Percentiles rank a stretch among this genome's conserved stretches.
phyloP scores from a whole-genome alignment of 2,888 invertebrate genomes.

The Polymixis lichenea region DNA sequence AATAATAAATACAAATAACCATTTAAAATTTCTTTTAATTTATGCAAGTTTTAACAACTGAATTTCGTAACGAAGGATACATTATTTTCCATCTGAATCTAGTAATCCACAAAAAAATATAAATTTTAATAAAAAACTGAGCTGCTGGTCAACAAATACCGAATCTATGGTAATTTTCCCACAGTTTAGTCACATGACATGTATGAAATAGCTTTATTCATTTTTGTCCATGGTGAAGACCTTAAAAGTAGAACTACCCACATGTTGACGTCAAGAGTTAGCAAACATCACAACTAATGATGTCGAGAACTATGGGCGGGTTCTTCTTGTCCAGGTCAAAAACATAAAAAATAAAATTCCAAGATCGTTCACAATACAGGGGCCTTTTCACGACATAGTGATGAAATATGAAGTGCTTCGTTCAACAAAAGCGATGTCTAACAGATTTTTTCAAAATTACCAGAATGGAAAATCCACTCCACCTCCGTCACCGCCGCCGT shows the following conservation, averaged over 20 bases:
- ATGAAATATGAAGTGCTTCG: too few relatives aligned
- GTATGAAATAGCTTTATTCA: constrained; percentile 31
- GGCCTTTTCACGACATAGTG: too few relatives aligned
- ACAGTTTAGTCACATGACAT: constrained; percentile 33
- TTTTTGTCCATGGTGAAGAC: constrained; percentile 31
- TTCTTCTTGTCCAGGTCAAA: too few relatives aligned
- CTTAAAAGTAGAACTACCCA: constrained; percentile 30
- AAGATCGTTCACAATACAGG: too few relatives aligned
- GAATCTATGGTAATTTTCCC: constrained; percentile 33
- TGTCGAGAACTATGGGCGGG: too few relatives aligned
- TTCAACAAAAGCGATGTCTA: too few relatives aligned
- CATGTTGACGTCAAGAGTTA: too few relatives aligned
- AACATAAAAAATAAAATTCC: too few relatives aligned
- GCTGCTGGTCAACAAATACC: constrained; percentile 14
- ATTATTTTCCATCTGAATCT: constrained; percentile 40
- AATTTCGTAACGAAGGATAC: constrained; percentile 42
- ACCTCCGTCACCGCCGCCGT: too few relatives aligned
- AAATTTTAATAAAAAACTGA: constrained; percentile 32
- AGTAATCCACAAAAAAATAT: constrained; percentile 43
- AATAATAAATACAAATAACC: constrained; percentile 26
- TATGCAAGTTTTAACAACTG: constrained; percentile 37
- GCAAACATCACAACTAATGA: too few relatives aligned
- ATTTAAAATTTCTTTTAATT: constrained; percentile 27
- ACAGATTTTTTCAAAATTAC: too few relatives aligned
- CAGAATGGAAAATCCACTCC: too few relatives aligned